Percentiles rank a stretch among this genome's conserved stretches.
Evolutionary conservation across 2,113 vertebrate species (phyloP).

Genomic region (Petrocephalus zakoni): DNA sequence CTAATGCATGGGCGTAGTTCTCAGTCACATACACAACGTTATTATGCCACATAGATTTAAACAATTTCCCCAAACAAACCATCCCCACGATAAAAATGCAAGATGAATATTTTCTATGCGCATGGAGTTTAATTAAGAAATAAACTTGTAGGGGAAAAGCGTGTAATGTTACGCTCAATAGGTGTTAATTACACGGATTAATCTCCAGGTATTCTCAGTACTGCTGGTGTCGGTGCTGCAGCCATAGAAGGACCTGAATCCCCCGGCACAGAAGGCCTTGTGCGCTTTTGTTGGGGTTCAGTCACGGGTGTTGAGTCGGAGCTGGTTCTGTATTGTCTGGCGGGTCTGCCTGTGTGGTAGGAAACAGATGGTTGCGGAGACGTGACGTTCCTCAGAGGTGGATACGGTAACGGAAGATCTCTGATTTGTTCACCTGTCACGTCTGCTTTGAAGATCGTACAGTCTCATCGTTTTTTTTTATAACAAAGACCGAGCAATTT

Average conservation of each 20-base stretch:
- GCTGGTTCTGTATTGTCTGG: constrained; percentile 72
- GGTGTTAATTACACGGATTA: constrained; percentile 32
- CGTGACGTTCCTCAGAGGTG: constrained; percentile 56
- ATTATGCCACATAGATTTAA: not conserved
- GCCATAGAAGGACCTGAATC: constrained; percentile 19
- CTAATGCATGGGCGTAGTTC: not conserved
- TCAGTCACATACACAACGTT: not conserved
- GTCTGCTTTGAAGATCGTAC: constrained; percentile 17
- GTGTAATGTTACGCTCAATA: constrained; percentile 32
- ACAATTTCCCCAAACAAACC: not conserved
- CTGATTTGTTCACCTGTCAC: constrained; percentile 38
- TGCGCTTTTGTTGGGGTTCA: constrained; percentile 33
- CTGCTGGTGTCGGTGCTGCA: constrained; percentile 22
- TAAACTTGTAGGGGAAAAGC: constrained; percentile 20
- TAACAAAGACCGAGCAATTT: not conserved
- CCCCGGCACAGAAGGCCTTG: constrained; percentile 25
- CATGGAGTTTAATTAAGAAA: constrained; percentile 20
- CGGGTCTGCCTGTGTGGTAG: constrained; percentile 65
- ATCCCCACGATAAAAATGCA: not conserved
- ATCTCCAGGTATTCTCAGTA: constrained; percentile 29
- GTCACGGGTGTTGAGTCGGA: constrained; percentile 57
- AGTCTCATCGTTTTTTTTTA: constrained; percentile 25
- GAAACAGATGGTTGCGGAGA: constrained; percentile 71
- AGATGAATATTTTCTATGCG: not conserved
- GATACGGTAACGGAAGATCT: constrained; percentile 54